phyloP scores from a whole-genome alignment of 2,797 vertebrate species.

The Siniperca undulata region DNA sequence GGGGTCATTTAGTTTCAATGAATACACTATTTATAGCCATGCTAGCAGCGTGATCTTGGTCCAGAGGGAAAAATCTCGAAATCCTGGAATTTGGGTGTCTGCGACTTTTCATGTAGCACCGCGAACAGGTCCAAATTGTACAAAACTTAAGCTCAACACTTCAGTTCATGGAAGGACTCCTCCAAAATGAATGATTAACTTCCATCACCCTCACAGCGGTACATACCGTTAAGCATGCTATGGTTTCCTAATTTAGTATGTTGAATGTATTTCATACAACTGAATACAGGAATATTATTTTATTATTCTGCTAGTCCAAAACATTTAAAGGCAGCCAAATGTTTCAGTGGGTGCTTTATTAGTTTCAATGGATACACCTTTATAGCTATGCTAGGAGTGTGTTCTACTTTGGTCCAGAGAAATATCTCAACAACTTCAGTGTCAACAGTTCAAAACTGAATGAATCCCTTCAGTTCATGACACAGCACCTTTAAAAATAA shows the following conservation, averaged over 20 bases:
- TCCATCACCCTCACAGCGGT: background rate
- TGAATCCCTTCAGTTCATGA: background rate
- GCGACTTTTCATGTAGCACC: background rate
- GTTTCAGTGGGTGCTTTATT: conserved; percentile 35
- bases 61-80: background rate
- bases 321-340: background rate
- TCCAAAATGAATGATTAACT: background rate
- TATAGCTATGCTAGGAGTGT: background rate
- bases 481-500: background rate
- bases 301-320: background rate
- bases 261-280: conserved; percentile 8
- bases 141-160: background rate
- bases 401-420: background rate
- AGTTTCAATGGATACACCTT: background rate
- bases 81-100: background rate
- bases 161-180: background rate
- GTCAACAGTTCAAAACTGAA: background rate
- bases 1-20: conserved; percentile 25
- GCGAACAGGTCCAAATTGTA: background rate
- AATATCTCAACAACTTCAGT: background rate
- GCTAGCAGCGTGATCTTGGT: background rate
- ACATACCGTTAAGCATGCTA: background rate
- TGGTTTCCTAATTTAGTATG: background rate
- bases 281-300: background rate
- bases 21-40: background rate